A percentile compares a stretch with the other conserved stretches of the same genome.
phyloP scores from a whole-genome alignment of 2,797 vertebrate species.

The Apogon talboti region DNA sequence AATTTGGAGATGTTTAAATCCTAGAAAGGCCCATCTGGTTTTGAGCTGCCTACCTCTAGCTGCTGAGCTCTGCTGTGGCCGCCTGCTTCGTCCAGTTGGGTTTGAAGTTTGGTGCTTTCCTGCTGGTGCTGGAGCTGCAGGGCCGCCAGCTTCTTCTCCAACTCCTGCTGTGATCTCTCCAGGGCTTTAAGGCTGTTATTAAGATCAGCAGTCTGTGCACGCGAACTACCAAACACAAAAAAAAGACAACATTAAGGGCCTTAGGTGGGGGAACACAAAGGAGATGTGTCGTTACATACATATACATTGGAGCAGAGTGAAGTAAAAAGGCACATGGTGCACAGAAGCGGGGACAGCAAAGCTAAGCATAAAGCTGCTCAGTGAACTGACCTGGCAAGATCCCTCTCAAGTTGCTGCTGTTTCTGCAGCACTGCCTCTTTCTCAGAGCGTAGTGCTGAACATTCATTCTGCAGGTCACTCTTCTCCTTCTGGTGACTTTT shows the following conservation, averaged over 20 bases:
- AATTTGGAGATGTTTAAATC: not conserved
- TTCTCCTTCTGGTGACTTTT: constrained; percentile 90
- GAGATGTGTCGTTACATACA: not conserved
- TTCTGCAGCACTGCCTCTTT: constrained; percentile 87
- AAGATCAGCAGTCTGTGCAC: constrained; percentile 89
- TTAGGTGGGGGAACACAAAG: constrained; percentile 1
- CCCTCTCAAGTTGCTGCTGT: constrained; percentile 90
- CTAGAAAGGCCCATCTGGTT: not conserved
- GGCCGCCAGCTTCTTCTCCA: constrained; percentile 89
- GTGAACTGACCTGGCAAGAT: constrained; percentile 89
- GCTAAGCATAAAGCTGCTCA: constrained; percentile 46
- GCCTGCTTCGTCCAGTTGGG: constrained; percentile 90
- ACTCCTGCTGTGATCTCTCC: constrained; percentile 88
- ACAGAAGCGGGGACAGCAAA: not conserved
- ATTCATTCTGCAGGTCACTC: constrained; percentile 87
- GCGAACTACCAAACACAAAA: constrained; percentile 82
- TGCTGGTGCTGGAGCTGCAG: constrained; percentile 91
- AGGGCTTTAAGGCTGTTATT: constrained; percentile 88
- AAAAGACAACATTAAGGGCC: constrained; percentile 23
- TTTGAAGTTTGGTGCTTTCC: constrained; percentile 88
- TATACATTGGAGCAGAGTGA: not conserved
- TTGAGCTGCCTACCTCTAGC: constrained; percentile 85
- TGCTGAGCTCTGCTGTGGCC: constrained; percentile 89
- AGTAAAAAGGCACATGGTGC: constrained; percentile 21
- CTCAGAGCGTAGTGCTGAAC: constrained; percentile 78